Base-by-base conservation (phyloP, 2,113 vertebrate species). In the Regulus satrapa region DNA sequence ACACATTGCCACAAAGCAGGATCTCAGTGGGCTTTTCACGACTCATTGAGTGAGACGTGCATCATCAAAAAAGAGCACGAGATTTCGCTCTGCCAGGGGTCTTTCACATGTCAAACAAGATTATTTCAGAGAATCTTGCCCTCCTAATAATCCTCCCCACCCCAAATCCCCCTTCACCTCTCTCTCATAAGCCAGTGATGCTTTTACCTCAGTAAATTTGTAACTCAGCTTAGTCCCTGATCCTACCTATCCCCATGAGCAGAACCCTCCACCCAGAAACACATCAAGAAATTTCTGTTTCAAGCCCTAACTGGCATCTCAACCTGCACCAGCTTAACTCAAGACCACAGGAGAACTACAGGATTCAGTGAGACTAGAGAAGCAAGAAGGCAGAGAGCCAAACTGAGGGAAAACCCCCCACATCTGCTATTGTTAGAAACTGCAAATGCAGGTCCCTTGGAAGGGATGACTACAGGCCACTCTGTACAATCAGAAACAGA, bases 381-480 rank as follows among this genome's bases (percentile, higher is more conserved):
- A 46, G 31, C 32, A 67, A 54, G 13, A 29, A 34, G 41, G 29
- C 8, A 46, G 11, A 85, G 40, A 89, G 87, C 1, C 9, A 83
- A 67, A 79, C 1, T 7, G 21, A 21, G 10, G 16, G 7, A 3
- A 59, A 58, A 36, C 2, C 0, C 1, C 3, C 23, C 34, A 34
- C n/a, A 16, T 29, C 10, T 72, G 3, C 41, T 72, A 49, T 4
- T 4, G 20, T n/a, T 55, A 55, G 25, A 43, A 26, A 46, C 45
- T 24, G 36, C 32, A 75, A 59, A 62, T 9, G 23, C 58, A 73
- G 32, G 15, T 52, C 23, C 43, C 25, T 64, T 52, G 16, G 32
- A 67, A 29, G 31, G 18, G 7, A 24, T 1, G 14, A 54, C 66
- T 49, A n/a, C 25, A 78, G 46, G 52, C 12, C 63, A 59, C 54